phyloP scores from a whole-genome alignment of 2,888 invertebrate species.

The Torymus texanus region DNA sequence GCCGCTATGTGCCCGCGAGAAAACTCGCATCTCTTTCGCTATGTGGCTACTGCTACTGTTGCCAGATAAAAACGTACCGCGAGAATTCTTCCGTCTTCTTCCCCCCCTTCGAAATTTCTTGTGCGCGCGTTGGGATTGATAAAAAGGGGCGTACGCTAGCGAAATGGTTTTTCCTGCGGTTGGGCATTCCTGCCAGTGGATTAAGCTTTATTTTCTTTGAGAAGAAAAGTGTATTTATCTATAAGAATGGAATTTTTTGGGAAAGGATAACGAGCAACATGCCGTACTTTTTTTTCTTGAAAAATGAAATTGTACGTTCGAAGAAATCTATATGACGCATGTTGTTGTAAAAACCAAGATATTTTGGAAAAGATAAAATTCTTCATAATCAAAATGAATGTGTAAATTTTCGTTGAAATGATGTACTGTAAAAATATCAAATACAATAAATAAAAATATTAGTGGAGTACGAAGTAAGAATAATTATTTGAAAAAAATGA shows the following conservation, averaged over 20 bases:
- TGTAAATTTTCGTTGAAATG: too few relatives aligned
- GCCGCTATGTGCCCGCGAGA: background rate
- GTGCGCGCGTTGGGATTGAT: background rate
- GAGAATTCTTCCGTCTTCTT: constrained; percentile 24
- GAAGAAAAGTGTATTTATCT: background rate
- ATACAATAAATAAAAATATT: too few relatives aligned
- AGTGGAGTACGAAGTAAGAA: background rate
- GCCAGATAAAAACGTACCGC: constrained; percentile 4
- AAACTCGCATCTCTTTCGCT: background rate
- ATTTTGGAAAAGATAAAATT: background rate
- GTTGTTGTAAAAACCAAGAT: background rate
- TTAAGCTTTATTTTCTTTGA: constrained; percentile 28
- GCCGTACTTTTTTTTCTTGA: too few relatives aligned
- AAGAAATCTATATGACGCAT: background rate
- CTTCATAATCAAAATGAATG: too few relatives aligned
- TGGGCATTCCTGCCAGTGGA: constrained; percentile 24
- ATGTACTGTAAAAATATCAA: too few relatives aligned
- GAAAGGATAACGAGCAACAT: too few relatives aligned
- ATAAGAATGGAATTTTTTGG: background rate
- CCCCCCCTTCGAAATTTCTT: constrained; percentile 5
- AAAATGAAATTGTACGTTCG: too few relatives aligned
- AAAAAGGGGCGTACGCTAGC: background rate
- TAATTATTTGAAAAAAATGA: background rate
- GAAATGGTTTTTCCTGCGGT: background rate
- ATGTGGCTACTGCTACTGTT: too few relatives aligned